Conservation (phyloP, 2,888 invertebrate genomes). For the Coelopa pilipes region DNA sequence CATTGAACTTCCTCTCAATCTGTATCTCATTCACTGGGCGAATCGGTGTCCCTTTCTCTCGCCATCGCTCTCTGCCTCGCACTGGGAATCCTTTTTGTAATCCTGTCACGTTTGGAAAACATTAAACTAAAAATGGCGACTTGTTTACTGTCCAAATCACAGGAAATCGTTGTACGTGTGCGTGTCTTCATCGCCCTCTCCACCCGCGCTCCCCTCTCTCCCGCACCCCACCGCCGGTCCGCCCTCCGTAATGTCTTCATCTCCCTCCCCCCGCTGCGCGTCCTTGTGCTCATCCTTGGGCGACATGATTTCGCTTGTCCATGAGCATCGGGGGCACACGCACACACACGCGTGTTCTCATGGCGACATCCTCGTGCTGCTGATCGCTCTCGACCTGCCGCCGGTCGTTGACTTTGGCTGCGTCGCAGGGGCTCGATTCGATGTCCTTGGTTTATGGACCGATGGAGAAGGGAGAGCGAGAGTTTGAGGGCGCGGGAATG, state of each 20-base stretch:
- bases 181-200: neutral
- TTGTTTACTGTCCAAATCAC: neutral
- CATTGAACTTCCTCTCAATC: too few species aligned
- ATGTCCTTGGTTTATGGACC: neutral
- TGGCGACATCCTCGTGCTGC: neutral
- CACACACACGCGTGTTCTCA: neutral
- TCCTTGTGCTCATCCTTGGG: neutral
- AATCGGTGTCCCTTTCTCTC: too few species aligned
- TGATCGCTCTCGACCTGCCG: too few species aligned
- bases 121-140: conserved; percentile 2
- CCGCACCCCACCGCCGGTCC: too few species aligned
- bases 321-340: neutral
- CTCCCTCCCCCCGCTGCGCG: too few species aligned
- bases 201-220: too few species aligned
- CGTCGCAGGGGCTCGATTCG: too few species aligned
- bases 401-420: too few species aligned
- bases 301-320: neutral
- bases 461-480: neutral
- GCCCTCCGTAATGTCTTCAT: too few species aligned
- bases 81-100: neutral
- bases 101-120: conserved; percentile 23
- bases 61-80: too few species aligned
- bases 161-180: neutral
- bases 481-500: too few species aligned
- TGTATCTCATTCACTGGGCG: too few species aligned